These are phyloP conservation scores for Aphis craccivora DNA, from an alignment of 1,140 invertebrate genomes.

Conservation along the genomic window DNA sequence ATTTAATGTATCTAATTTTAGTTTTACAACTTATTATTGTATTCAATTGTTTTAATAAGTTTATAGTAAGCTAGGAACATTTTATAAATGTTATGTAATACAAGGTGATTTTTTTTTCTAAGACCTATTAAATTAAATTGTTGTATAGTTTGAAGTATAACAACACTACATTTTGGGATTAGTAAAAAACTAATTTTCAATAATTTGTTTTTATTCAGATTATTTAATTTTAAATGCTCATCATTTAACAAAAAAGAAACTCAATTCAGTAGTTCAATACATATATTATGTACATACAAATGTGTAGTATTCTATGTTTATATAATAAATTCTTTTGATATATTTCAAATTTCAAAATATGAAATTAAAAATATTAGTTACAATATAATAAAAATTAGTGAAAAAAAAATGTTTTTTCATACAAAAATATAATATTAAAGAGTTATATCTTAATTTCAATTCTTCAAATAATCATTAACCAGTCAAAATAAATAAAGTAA, in stretches of 20 bases:
- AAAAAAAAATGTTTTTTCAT: neutral
- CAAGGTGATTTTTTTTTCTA: neutral
- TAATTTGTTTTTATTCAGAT: neutral
- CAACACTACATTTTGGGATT: neutral
- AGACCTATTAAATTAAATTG: neutral
- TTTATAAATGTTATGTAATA: neutral
- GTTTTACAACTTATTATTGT: neutral
- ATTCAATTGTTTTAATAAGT: neutral
- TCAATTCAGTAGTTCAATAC: neutral
- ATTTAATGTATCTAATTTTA: conserved; percentile 3
- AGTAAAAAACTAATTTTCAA: neutral
- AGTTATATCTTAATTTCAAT: neutral
- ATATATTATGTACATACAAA: neutral
- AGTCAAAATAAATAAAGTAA: neutral
- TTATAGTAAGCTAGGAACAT: neutral
- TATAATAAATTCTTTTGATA: no score
- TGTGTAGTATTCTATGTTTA: neutral
- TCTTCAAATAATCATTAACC: neutral
- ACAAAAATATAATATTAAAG: no score
- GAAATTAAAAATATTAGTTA: no score
- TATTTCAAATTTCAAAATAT: no score
- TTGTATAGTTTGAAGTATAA: neutral
- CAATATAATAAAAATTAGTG: no score
- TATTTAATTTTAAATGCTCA: neutral
- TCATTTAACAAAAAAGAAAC: neutral